Evolutionary conservation across 2,113 vertebrate species (phyloP).

Genomic region (Eclectus roratus): DNA sequence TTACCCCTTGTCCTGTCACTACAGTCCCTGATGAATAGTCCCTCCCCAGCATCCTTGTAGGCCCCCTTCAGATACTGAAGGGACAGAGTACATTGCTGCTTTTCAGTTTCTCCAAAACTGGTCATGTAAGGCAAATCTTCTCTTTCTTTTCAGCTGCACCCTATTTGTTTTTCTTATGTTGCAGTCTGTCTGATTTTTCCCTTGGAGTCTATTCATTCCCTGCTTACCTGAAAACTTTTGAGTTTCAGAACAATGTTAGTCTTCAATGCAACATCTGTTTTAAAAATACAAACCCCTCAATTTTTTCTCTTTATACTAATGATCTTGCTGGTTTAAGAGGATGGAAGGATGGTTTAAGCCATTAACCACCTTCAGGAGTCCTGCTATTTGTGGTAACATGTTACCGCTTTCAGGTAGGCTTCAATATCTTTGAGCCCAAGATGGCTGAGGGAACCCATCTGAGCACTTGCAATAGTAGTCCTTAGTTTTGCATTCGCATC

Average conservation of each 20-base stretch:
- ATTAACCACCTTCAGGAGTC: not conserved
- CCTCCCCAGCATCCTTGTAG: too few species aligned
- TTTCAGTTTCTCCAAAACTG: slow-evolving; percentile 21
- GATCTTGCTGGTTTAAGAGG: not conserved
- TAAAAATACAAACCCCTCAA: not conserved
- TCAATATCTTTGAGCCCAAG: not conserved
- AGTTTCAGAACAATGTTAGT: not conserved
- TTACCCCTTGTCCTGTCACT: too few species aligned
- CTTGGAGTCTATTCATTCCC: not conserved
- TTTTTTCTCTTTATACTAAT: not conserved
- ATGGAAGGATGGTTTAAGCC: not conserved
- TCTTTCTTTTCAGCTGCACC: not conserved
- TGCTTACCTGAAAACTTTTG: not conserved
- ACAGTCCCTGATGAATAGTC: too few species aligned
- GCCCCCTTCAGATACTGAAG: too few species aligned
- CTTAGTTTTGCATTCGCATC: not conserved
- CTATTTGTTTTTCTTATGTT: not conserved
- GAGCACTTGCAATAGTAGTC: not conserved
- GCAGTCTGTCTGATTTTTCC: not conserved
- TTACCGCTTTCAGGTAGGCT: not conserved
- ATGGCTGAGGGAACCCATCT: not conserved
- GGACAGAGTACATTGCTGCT: not conserved
- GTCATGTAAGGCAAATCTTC: not conserved
- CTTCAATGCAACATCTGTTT: not conserved
- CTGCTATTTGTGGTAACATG: not conserved